Conservation (phyloP, 2,797 vertebrate genomes). For the Staurois parvus region DNA sequence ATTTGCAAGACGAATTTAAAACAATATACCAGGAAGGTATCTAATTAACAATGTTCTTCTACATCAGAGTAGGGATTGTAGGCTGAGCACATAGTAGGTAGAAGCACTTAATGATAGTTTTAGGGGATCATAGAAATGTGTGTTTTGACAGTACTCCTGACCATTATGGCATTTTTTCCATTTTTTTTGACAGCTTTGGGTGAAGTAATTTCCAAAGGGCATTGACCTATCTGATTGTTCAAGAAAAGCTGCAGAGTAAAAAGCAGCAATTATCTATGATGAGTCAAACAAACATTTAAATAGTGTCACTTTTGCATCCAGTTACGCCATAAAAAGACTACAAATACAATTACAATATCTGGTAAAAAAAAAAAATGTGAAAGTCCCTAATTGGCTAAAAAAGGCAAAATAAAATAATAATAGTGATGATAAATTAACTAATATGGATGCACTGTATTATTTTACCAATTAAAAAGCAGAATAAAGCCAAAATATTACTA, state of each 20-base stretch:
- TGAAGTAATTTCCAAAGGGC: conserved; percentile 41
- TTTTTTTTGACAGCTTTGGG: conserved; percentile 35
- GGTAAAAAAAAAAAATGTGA: not conserved
- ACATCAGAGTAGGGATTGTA: not conserved
- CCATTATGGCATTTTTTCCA: conserved; percentile 17
- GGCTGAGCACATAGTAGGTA: conserved; percentile 11
- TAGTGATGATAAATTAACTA: not conserved
- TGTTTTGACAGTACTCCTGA: conserved; percentile 42
- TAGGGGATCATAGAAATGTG: conserved; percentile 37
- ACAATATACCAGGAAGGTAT: conserved; percentile 28
- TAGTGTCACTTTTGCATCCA: conserved; percentile 4
- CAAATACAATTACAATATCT: not conserved
- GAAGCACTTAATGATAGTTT: conserved; percentile 33
- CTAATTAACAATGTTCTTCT: conserved; percentile 36
- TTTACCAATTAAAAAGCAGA: too few species aligned
- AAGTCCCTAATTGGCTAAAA: not conserved
- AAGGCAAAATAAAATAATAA: not conserved
- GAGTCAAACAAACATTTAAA: conserved; percentile 36
- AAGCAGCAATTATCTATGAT: conserved; percentile 45
- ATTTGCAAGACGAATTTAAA: conserved; percentile 28
- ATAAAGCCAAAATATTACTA: too few species aligned
- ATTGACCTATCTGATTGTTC: conserved; percentile 28
- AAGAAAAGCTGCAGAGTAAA: not conserved
- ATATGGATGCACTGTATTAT: too few species aligned
- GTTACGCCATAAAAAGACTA: not conserved